Evolutionary conservation across 2,113 vertebrate genomes (phyloP), one percentile per base, ranked within the genome.

Genomic region (Chamaea fasciata): DNA sequence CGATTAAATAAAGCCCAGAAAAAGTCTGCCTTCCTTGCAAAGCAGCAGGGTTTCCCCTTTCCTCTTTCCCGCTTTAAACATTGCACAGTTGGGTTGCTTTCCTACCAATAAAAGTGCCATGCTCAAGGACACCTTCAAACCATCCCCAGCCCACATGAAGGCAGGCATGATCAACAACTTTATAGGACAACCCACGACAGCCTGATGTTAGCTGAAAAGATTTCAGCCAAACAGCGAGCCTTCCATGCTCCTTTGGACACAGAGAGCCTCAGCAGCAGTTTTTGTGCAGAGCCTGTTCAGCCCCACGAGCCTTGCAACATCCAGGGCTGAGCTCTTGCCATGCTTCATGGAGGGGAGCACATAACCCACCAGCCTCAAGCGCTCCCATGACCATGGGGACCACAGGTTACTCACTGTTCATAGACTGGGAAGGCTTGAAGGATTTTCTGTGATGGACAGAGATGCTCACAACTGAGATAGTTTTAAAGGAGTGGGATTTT

Each of bases 81-180:
- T 28, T 46, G 16, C 8, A 1, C 35, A 47, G 24, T 57, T 62
- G 76, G 37, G 33, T n/a, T 94, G 27, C 39, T 46, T 85, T 69
- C 42, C 49, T 75, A 50, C 37, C 37, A n/a, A 10, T 0, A 70
- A 44, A 67, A 83, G 53, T 15, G 9, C 28, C 1, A 0, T 9
- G 27, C 30, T 62, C 80, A 90, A 83, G 53, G 62, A 24, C 28
- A 56, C 22, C 47, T 81, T 81, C 53, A 83, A 67, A 42, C 15
- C 20, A 19, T 37, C 24, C 20, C 49, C 6, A 4, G 14, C 49
- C 24, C 42, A 37, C 1, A 0, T 7, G 26, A 81, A 81, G 44
- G 11, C 0, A 0, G 5, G 16, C 27, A 27, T 0, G 13, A 52
- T 69, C 77, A 77, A 49, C 24, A 69, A 3, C 20, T 67, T 37